A percentile compares a stretch with the other conserved stretches of the same genome.
Evolutionary conservation across 1,140 invertebrate genomes (phyloP).

Genomic region (Pseudomyrmex cubaensis): DNA sequence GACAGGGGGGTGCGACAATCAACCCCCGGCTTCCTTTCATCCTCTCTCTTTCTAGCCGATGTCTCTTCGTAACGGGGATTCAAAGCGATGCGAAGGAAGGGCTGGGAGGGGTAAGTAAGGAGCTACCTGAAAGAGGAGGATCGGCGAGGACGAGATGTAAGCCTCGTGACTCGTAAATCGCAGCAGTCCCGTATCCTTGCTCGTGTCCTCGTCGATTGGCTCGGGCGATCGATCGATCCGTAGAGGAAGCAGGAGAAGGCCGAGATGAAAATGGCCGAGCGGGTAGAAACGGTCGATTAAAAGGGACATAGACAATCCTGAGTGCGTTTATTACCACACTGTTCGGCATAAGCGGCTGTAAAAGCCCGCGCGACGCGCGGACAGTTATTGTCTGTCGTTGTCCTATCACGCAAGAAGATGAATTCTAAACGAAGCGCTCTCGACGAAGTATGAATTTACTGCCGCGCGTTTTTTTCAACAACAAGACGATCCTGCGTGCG

Average conservation of each 20-base stretch:
- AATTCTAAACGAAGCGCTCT: slow-evolving; percentile 17
- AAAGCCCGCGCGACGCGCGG: not conserved
- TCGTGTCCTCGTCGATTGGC: slow-evolving; percentile 77
- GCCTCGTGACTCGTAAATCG: slow-evolving; percentile 72
- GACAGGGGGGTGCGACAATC: slow-evolving; percentile 33
- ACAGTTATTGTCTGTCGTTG: slow-evolving; percentile 16
- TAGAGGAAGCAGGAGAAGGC: not conserved
- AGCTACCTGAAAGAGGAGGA: slow-evolving; percentile 74
- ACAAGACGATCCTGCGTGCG: not conserved
- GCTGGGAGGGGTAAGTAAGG: slow-evolving; percentile 60
- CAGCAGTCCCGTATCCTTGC: slow-evolving; percentile 76
- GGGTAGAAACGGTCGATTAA: slow-evolving; percentile 44
- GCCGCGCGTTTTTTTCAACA: not conserved
- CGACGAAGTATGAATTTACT: not conserved
- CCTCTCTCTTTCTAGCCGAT: not conserved
- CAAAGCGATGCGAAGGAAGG: slow-evolving; percentile 51
- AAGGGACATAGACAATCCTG: slow-evolving; percentile 23
- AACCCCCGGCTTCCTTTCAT: slow-evolving; percentile 18
- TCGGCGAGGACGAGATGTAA: slow-evolving; percentile 67
- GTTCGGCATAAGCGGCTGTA: slow-evolving; percentile 16
- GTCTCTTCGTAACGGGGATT: slow-evolving; percentile 61
- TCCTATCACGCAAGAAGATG: not conserved
- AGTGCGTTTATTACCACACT: slow-evolving; percentile 44
- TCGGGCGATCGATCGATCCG: slow-evolving; percentile 67
- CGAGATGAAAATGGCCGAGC: not conserved